Base-by-base conservation (phyloP, 2,888 invertebrate species). In the Encarsia formosa region DNA sequence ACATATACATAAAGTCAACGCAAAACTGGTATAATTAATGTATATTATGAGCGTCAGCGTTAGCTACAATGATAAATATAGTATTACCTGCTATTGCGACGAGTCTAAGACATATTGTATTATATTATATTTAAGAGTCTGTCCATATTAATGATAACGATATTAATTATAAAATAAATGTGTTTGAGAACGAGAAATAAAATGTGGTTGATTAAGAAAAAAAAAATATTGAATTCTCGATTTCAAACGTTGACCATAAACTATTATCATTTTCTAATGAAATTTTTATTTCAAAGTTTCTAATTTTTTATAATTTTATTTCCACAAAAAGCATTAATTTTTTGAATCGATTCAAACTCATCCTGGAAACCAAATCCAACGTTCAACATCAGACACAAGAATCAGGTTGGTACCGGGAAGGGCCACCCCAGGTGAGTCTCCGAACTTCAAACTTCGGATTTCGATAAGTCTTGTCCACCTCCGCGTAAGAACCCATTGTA, bases 161-260 rank as follows among this genome's bases (percentile, higher is more conserved):
- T 70, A 73, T 71, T 73, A 73, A 73, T 73, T 73, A 73, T 73
- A 72, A n/a, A n/a, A 73, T 72, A 73, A 73, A 71, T 75, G 75
- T 74, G 74, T 75, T 75, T 74, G 73, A 73, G 73, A 73, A 72
- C 72, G 71, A 73, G 71, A 74, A 74, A 73, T 73, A 75, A 73
- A 74, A 72, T 74, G 74, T 74, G 75, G 75, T 75, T 75, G 74
- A 74, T 72, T 74, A 74, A 72, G 72, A 73, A 60, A 61, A 47
- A 47, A 24, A 49, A 56, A 50, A 57, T n/a, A n/a, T n/a, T n/a
- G n/a, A n/a, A n/a, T n/a, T n/a, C n/a, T n/a, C n/a, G n/a, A n/a
- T n/a, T n/a, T n/a, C n/a, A n/a, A n/a, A n/a, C n/a, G n/a, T n/a
- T n/a, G n/a, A n/a, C n/a, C n/a, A n/a, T n/a, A n/a, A n/a, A n/a